Base-by-base conservation (phyloP, 2,888 invertebrate species). In the Iphiclides podalirius region DNA sequence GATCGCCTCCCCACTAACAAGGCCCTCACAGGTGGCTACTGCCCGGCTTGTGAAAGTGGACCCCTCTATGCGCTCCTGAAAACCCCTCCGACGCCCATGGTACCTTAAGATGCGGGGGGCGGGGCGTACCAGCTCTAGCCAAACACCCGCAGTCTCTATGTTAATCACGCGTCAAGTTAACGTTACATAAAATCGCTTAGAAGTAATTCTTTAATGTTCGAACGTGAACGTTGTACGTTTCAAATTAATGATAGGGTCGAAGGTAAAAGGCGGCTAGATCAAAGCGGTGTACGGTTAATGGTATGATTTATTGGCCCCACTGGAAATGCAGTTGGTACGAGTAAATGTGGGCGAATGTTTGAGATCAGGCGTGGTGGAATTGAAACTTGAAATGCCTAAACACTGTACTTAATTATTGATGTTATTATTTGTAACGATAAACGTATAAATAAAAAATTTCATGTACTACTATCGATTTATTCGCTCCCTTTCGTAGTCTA, bases 211-310 rank as follows among this genome's bases (percentile, higher is more conserved):
- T 83, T 78, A 79, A 66, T 64, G 69, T 72, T 68, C 67, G 62
- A 70, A 68, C 64, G 60, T 57, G 65, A 66, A 67, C 61, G 59
- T 64, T 73, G 71, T 70, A 65, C 59, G 59, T 60, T 54, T 61
- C 54, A 74, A 72, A 79, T 79, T 78, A 75, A 79, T 79, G 70
- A 70, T 63, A 63, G 61, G 86, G 86, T 86, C 86, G 83, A 76
- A 86, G 86, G 86, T 86, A n/a, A 84, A 80, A 54, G 44, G 71
- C 84, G 84, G 78, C 64, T 57, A 63, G 70, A 78, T 82, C 79
- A 82, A 83, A 82, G 82, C 63, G 65, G n/a, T n/a, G n/a, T n/a
- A 67, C 59, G 57, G 61, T 52, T 61, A 59, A 59, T 60, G 51
- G 60, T 55, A 60, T 63, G 63, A 63, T 63, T 65, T 65, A 63